These are phyloP conservation scores for Echinometra lucunter DNA, from an alignment of 53 echinoderm and acorn worm genomes.

Conservation along the genomic window DNA sequence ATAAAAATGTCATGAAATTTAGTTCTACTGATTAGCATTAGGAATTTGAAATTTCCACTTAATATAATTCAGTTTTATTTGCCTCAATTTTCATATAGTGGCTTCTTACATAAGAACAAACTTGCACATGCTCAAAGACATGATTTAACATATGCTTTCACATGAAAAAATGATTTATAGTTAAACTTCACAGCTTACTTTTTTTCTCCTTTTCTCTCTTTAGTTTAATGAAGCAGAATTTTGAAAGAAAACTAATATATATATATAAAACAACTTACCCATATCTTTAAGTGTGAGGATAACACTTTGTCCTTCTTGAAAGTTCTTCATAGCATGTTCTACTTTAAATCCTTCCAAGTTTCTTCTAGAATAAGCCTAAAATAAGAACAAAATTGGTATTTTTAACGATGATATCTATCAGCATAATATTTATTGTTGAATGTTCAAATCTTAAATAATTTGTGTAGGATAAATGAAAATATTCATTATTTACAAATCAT, in stretches of 20 bases:
- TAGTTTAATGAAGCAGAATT: too few species aligned
- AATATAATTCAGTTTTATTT: neutral
- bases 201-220: too few species aligned
- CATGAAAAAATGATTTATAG: too few species aligned
- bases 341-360: slow-evolving; percentile 85
- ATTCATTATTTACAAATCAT: too few species aligned
- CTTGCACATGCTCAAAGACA: neutral
- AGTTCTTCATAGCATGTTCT: slow-evolving; percentile 80
- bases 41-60: neutral
- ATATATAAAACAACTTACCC: slow-evolving; percentile 73
- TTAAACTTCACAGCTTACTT: too few species aligned
- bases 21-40: neutral
- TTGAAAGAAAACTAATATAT: too few species aligned
- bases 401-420: neutral
- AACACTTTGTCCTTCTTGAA: slow-evolving; percentile 90
- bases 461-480: too few species aligned
- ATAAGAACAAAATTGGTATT: neutral
- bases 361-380: slow-evolving; percentile 79
- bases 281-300: slow-evolving; percentile 93
- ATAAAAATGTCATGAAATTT: neutral
- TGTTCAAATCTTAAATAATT: too few species aligned
- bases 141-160: neutral
- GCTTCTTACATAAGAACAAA: neutral
- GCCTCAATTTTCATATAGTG: neutral
- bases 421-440: too few species aligned